Base-by-base conservation (phyloP, 2,888 invertebrate genomes). In the Parascotia fuliginaria region DNA sequence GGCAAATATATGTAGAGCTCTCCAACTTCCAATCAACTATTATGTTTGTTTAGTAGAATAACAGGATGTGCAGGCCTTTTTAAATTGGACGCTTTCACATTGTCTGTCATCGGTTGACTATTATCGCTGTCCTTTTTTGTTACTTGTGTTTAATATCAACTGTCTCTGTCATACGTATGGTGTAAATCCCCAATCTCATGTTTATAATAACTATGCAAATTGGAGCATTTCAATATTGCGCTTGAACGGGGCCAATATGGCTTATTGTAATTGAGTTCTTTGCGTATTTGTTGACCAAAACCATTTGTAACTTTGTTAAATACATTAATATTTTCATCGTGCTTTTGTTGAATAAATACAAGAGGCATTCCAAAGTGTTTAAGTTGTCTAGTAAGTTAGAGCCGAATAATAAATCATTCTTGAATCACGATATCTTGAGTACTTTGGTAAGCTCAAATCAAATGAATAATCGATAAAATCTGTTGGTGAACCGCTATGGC, bases 201-300 rank as follows among this genome's bases (percentile, higher is more conserved):
- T 83, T 81, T 82, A 84, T 86, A 86, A 85, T 86, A 86, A 85
- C 84, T 87, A 88, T 87, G 87, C 85, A 87, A 88, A 87, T 87
- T 83, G 77, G 77, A 79, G 77, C 77, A 82, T 85, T 87, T 82
- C 81, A 86, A 87, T 87, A 85, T 81, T 81, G 75, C 81, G 83
- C 83, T 77, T 79, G 75, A 80, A 73, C 75, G 77, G 70, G 73
- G 72, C 75, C 66, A 75, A 76, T 79, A 77, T 70, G 72, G 83
- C 77, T 81, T 80, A 83, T 83, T 85, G 78, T 83, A 81, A 84
- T 83, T 83, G 84, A 77, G 78, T 83, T 77, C 67, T 69, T 68
- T 70, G 69, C 72, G 77, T 80, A 83, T 81, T 79, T 76, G 73
- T 76, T 75, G 70, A 75, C 59, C 60, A 63, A 57, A 69, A 70